Evolutionary conservation across 1,140 invertebrate species (phyloP), one percentile per base, ranked within the genome.

Genomic region (Dufourea novaeangliae): DNA sequence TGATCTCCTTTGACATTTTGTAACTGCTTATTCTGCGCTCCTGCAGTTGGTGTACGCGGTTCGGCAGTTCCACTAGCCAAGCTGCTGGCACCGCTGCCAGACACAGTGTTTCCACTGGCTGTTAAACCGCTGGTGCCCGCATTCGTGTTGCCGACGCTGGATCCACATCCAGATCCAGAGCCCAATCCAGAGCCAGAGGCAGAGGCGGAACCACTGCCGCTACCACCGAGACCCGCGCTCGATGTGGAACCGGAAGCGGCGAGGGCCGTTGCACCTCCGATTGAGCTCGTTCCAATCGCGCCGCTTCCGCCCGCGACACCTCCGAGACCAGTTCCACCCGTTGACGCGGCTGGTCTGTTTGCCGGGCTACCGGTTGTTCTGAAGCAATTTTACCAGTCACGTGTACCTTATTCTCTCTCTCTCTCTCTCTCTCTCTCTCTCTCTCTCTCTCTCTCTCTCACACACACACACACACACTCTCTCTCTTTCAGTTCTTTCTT

Each of bases 1-100:
- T 97, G 96, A 54, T 95, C 95, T 90, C 94, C 95, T 92, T 96
- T 96, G 90, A 96, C 96, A 93, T 96, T 96, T 88, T 95, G 95
- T 63, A 95, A 93, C 71, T 95, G 95, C 83, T 96, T 95, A 88
- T 94, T 96, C 86, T 95, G 95, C 68, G 94, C 93, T 67, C 91
- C 90, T 0, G 95, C 94, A 10, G 95, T 95, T 6, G 95, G 95
- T n/a, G 95, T 95, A 50, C 95, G 93, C 4, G 94, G 93, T 81
- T 95, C 95, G 20, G 59, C 86, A 85, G 91, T 32, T 92, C 93
- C 75, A 83, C 84, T 67, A 86, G 89, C 86, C 86, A 89, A 71
- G 82, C 87, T 50, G 81, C 89, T 82, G 79, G 87, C 81, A n/a
- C 89, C 82, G 59, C 89, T 78, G 52, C 88, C 62, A 71, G 88